A percentile compares a stretch with the other conserved stretches of the same genome.
Conservation (phyloP, 1,140 invertebrate species). For the Luehdorfia chinensis region DNA sequence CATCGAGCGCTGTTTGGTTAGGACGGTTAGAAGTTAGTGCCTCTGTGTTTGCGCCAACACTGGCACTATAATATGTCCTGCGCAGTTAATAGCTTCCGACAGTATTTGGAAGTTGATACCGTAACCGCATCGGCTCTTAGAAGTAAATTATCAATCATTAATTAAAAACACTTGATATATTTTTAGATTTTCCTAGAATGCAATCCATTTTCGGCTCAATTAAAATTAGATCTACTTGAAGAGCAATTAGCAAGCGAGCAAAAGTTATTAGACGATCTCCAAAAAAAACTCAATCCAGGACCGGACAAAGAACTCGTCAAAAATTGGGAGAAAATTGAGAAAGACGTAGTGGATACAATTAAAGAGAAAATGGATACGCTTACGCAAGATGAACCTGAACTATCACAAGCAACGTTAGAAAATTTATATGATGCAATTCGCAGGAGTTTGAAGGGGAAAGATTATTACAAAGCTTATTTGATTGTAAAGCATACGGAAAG, state of each 20-base stretch:
- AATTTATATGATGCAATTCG: conserved; percentile 66
- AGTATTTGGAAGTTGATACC: too few relatives aligned
- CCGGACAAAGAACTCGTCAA: conserved; percentile 59
- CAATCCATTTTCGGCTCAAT: conserved; percentile 84
- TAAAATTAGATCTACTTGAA: conserved; percentile 79
- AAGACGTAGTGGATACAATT: conserved; percentile 51
- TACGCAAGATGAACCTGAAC: conserved; percentile 66
- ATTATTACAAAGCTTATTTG: conserved; percentile 70
- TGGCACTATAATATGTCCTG: background rate
- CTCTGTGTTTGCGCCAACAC: too few relatives aligned
- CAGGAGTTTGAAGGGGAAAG: conserved; percentile 50
- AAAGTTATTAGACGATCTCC: conserved; percentile 78
- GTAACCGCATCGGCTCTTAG: too few relatives aligned
- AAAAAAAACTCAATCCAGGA: conserved; percentile 72
- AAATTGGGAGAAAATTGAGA: conserved; percentile 67
- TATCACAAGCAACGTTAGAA: conserved; percentile 62
- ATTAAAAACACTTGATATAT: background rate
- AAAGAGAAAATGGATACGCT: conserved; percentile 61
- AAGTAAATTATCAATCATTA: conserved; percentile 2
- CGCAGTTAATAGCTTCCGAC: too few relatives aligned
- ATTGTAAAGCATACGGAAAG: conserved; percentile 68
- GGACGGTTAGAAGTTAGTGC: too few relatives aligned
- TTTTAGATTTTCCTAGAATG: conserved; percentile 82
- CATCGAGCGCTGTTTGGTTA: too few relatives aligned
- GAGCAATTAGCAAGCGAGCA: conserved; percentile 78